Percentiles rank a stretch among this genome's conserved stretches.
Conservation (phyloP, 2,113 vertebrate genomes). For the Gnathonemus longibarbis region DNA sequence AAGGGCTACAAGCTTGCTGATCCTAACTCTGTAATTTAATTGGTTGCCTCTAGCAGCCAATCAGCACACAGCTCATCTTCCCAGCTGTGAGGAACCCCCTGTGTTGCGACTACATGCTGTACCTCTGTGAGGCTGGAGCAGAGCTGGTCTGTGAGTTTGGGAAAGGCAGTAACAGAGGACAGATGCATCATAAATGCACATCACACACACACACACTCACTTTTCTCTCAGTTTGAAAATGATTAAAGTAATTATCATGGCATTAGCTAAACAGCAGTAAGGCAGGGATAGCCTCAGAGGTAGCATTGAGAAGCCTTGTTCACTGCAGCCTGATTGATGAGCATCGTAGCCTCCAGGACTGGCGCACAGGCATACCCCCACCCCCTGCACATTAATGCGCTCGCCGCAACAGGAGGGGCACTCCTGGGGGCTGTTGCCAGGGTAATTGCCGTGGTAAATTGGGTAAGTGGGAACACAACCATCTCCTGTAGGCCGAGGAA, state of each 20-base stretch:
- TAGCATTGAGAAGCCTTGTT: not conserved
- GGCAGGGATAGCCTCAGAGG: not conserved
- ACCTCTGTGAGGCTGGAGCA: not conserved
- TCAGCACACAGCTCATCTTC: no score
- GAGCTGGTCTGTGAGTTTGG: not conserved
- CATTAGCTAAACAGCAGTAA: not conserved
- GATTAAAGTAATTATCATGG: not conserved
- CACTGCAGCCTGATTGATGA: conserved; percentile 7
- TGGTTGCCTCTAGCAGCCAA: not conserved
- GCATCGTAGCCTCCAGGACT: conserved; percentile 8
- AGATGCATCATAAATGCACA: not conserved
- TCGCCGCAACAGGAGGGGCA: not conserved
- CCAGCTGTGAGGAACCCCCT: not conserved
- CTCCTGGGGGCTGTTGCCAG: conserved; percentile 28
- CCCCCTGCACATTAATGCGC: conserved; percentile 28
- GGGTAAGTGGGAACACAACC: conserved; percentile 16
- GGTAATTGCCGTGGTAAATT: conserved; percentile 23
- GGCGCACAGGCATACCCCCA: conserved; percentile 9
- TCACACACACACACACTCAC: not conserved
- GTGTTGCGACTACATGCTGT: not conserved
- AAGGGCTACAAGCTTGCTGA: not conserved
- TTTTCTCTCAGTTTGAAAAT: not conserved
- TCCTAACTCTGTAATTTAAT: conserved; percentile 6
- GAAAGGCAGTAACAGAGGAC: not conserved
- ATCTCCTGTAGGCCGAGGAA: not conserved